Conservation (phyloP, 2,113 vertebrate genomes). For the Neoarius graeffei region DNA sequence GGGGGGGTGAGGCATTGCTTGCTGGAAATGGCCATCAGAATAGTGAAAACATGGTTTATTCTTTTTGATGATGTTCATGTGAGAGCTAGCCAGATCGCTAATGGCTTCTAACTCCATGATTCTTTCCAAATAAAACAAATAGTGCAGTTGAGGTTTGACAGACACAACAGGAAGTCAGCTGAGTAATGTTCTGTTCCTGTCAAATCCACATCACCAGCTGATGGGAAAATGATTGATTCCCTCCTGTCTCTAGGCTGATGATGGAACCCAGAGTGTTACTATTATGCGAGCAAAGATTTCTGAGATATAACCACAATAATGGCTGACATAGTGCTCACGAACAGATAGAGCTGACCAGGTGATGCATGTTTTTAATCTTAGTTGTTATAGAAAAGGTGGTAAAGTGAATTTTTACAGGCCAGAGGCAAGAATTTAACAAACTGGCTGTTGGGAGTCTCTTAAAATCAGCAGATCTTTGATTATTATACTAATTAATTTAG, state of each 20-base stretch:
- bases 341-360: background rate
- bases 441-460: background rate
- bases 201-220: slow-evolving; percentile 42
- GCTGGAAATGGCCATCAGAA: slow-evolving; percentile 49
- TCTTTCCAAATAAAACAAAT: slow-evolving; percentile 41
- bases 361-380: background rate
- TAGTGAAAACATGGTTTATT: slow-evolving; percentile 36
- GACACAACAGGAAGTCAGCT: slow-evolving; percentile 45
- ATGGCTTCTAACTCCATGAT: slow-evolving; percentile 72
- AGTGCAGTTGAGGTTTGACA: slow-evolving; percentile 11
- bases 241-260: slow-evolving; percentile 67
- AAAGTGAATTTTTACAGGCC: background rate
- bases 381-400: background rate
- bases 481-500: slow-evolving; percentile 11
- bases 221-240: slow-evolving; percentile 71
- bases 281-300: slow-evolving; percentile 49
- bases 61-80: slow-evolving; percentile 59
- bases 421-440: background rate
- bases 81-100: slow-evolving; percentile 58
- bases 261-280: slow-evolving; percentile 66
- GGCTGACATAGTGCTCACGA: slow-evolving; percentile 40
- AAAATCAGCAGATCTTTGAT: background rate
- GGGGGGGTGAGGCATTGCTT: background rate
- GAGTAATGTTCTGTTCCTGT: slow-evolving; percentile 51
- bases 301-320: slow-evolving; percentile 47